These are phyloP conservation scores for Coryphaenoides rupestris DNA, from an alignment of 2,113 vertebrate genomes.

Conservation along the genomic window DNA sequence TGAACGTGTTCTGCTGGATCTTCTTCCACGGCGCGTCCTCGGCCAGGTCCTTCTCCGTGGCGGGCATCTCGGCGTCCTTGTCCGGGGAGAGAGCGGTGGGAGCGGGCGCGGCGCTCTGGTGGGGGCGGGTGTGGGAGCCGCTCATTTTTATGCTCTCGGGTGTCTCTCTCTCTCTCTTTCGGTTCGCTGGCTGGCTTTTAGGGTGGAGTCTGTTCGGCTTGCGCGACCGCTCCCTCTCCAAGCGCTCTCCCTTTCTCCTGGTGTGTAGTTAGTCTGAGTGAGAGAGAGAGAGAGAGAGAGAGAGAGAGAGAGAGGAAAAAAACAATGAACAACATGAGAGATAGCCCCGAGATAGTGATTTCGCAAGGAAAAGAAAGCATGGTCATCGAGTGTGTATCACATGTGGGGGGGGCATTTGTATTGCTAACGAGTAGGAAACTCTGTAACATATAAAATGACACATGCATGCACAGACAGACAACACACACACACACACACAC, in stretches of 20 bases:
- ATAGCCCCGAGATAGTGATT: constrained; percentile 25
- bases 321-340: constrained; percentile 8
- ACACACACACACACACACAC: too few species aligned
- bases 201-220: constrained; percentile 70
- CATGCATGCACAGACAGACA: too few species aligned
- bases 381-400: too few species aligned
- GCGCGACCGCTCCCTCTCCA: constrained; percentile 47
- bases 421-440: too few species aligned
- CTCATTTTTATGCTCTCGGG: constrained; percentile 82
- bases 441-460: too few species aligned
- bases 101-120: constrained; percentile 77
- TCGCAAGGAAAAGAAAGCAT: constrained; percentile 17
- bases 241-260: constrained; percentile 26
- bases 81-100: constrained; percentile 73
- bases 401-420: too few species aligned
- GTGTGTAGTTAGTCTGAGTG: constrained; percentile 32
- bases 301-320: constrained; percentile 13
- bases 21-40: constrained; percentile 85
- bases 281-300: constrained; percentile 26
- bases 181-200: constrained; percentile 67
- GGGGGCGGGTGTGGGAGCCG: constrained; percentile 77
- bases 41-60: constrained; percentile 83
- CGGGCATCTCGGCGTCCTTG: constrained; percentile 83
- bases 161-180: constrained; percentile 41
- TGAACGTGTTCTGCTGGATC: constrained; percentile 85